These are phyloP conservation scores for Alethe diademata DNA, from an alignment of 2,113 vertebrate species.

Conservation along the genomic window DNA sequence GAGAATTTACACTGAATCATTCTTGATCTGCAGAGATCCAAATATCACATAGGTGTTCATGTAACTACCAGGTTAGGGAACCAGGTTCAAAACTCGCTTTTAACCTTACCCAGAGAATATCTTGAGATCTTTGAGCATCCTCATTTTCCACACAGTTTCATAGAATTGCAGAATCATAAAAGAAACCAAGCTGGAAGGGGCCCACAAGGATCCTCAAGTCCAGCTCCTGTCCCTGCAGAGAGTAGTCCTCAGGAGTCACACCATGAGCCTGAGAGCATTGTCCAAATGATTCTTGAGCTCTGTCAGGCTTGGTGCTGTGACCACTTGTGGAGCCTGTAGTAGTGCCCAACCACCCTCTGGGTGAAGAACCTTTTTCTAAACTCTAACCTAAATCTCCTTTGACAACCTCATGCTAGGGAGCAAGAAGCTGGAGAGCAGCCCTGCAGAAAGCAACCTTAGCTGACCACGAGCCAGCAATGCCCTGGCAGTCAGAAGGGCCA, in stretches of 20 bases:
- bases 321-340: neutral
- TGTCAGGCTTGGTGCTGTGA: neutral
- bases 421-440: neutral
- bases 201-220: too few relatives aligned
- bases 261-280: accelerated
- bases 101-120: neutral
- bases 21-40: neutral
- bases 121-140: neutral
- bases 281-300: neutral
- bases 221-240: neutral
- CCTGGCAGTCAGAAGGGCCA: neutral
- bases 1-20: neutral
- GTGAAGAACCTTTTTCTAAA: neutral
- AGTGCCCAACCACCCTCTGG: neutral
- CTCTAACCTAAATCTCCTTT: neutral
- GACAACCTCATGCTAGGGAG: neutral
- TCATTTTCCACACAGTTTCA: neutral
- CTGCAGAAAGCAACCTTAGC: accelerated
- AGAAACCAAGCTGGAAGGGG: neutral
- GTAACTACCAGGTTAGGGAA: neutral
- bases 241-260: accelerated
- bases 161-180: neutral
- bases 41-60: neutral
- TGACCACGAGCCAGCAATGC: neutral
- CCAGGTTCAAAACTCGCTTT: neutral